Base-by-base conservation (phyloP, 2,888 invertebrate genomes). In the Agrochola lota region DNA sequence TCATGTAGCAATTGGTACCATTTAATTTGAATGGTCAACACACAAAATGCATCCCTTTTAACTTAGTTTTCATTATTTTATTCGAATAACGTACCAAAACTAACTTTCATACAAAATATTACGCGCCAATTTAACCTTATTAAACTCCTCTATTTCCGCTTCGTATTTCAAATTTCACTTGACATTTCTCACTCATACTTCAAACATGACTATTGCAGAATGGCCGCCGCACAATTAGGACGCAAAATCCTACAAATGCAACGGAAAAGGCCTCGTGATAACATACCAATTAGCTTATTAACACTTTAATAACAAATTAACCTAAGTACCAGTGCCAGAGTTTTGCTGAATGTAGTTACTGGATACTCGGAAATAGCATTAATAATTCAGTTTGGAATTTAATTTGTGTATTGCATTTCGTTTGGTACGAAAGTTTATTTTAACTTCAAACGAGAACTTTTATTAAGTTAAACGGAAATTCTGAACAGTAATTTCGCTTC, bases 261-360 rank as follows among this genome's bases (percentile, higher is more conserved):
- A 74, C 52, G 55, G 66, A 30, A 75, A 70, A 46, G 17, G 12
- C 35, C 17, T 46, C 49, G 11, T 82, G 40, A 68, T 59, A 72
- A 69, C 15, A 74, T 43, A 70, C 69, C 64, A 81, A 85, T 81
- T 55, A 59, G 1, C 35, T 30, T n/a, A 40, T 30, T 30, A 73
- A 60, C 52, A 63, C 55, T 72, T 67, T 78, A 82, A 79, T 75
- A 79, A 77, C 63, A 26, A 55, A 88, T 78, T 80, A 77, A 86
- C 74, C 26, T 40, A 78, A 77, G 75, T 74, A 59, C 74, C 30
- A 62, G 40, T 52, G 40, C 40, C 43, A 35, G 20, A 78, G 43
- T 57, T 81, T 40, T 55, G 55, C 52, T 35, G 26, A 78, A 82
- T 85, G 52, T 43, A 79, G 60, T 77, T 64, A 66, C 52, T 71